A percentile compares a stretch with the other conserved stretches of the same genome.
These are phyloP conservation scores for Carabus problematicus DNA, from an alignment of 2,888 invertebrate species.

Conservation along the genomic window DNA sequence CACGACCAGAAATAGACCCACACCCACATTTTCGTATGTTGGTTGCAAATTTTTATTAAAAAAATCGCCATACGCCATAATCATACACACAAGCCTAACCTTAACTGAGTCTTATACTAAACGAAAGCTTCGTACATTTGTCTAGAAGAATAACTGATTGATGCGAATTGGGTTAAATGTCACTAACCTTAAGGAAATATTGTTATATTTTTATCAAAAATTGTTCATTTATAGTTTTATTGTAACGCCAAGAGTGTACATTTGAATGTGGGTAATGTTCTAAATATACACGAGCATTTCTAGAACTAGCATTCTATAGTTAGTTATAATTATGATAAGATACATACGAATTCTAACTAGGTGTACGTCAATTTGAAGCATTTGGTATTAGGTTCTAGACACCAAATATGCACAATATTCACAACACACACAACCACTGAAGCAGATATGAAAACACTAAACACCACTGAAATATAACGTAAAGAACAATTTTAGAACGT, in stretches of 20 bases:
- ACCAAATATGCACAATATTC: neutral
- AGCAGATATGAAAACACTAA: neutral
- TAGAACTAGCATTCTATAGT: too few species aligned
- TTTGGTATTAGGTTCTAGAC: neutral
- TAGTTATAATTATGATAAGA: neutral
- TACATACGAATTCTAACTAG: conserved; percentile 17
- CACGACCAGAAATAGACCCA: conserved; percentile 21
- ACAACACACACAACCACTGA: neutral
- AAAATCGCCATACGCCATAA: neutral
- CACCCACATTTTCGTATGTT: conserved; percentile 15
- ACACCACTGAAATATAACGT: neutral
- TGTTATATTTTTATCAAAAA: too few species aligned
- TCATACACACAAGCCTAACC: too few species aligned
- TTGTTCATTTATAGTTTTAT: too few species aligned
- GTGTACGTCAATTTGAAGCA: conserved; percentile 6
- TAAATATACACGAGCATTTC: too few species aligned
- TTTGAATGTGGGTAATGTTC: too few species aligned
- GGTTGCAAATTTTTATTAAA: conserved; percentile 1
- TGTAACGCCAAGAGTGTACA: too few species aligned
- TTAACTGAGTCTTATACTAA: too few species aligned
- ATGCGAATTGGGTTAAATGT: too few species aligned
- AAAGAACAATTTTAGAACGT: conserved; percentile 11
- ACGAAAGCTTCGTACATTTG: too few species aligned
- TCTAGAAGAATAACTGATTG: too few species aligned
- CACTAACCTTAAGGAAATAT: too few species aligned